Evolutionary conservation across 2,797 vertebrate genomes (phyloP).

Genomic region (Poecilia picta): DNA sequence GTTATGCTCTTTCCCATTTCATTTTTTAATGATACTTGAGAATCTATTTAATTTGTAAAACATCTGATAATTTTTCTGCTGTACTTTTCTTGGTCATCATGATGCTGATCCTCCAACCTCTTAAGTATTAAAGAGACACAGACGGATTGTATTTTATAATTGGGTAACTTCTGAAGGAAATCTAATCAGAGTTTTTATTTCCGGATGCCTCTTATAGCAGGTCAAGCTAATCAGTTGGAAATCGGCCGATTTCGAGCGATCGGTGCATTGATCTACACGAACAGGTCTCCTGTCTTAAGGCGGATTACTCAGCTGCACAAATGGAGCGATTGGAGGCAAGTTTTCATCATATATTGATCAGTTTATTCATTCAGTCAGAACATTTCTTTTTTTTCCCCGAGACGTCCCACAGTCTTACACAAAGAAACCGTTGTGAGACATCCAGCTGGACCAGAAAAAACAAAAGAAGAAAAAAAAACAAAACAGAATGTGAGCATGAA

Average conservation of each 20-base stretch:
- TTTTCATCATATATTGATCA: constrained; percentile 77
- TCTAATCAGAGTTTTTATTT: background rate
- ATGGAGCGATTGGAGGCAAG: constrained; percentile 53
- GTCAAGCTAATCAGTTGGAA: background rate
- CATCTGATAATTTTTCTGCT: background rate
- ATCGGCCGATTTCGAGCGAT: background rate
- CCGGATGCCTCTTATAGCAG: background rate
- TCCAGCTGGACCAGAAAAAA: constrained; percentile 69
- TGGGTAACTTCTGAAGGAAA: background rate
- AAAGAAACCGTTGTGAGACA: constrained; percentile 71
- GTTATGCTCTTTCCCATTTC: background rate
- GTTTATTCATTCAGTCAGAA: constrained; percentile 84
- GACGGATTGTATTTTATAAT: background rate
- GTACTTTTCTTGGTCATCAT: background rate
- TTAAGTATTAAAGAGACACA: background rate
- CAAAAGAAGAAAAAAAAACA: constrained; percentile 45
- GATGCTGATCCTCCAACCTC: background rate
- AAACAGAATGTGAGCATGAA: constrained; percentile 64
- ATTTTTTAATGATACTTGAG: background rate
- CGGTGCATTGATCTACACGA: background rate
- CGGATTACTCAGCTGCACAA: background rate
- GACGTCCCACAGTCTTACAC: constrained; percentile 80
- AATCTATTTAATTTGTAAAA: background rate
- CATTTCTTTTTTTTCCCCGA: constrained; percentile 34
- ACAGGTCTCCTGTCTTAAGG: background rate